Evolutionary conservation across 2,888 invertebrate species (phyloP).

Genomic region (Gerris lacustris): DNA sequence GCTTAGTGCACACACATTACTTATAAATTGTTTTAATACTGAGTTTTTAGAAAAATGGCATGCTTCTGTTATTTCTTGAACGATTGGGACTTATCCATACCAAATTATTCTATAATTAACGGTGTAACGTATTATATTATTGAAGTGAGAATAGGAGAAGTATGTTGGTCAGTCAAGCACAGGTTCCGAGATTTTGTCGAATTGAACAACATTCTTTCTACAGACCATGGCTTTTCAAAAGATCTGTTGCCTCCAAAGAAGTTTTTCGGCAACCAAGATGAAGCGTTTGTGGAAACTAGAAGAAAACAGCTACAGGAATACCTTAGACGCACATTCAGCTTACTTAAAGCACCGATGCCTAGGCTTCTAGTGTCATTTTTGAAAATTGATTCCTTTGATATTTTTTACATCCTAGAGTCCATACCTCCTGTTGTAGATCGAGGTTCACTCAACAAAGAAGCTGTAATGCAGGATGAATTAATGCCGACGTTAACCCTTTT

Average conservation of each 20-base stretch:
- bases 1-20: too few species aligned
- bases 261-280: slow-evolving; percentile 77
- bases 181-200: slow-evolving; percentile 85
- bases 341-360: slow-evolving; percentile 60
- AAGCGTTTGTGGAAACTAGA: slow-evolving; percentile 73
- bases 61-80: slow-evolving; percentile 56
- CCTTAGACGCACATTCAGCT: slow-evolving; percentile 60
- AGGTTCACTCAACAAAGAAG: slow-evolving; percentile 62
- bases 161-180: slow-evolving; percentile 71
- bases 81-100: slow-evolving; percentile 54
- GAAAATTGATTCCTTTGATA: slow-evolving; percentile 79
- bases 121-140: slow-evolving; percentile 60
- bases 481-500: not conserved
- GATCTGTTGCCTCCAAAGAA: slow-evolving; percentile 87
- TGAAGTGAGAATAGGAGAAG: slow-evolving; percentile 52
- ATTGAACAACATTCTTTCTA: slow-evolving; percentile 69
- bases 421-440: slow-evolving; percentile 70
- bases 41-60: slow-evolving; percentile 48
- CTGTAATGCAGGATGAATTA: slow-evolving; percentile 40
- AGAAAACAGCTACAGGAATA: slow-evolving; percentile 69
- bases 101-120: slow-evolving; percentile 50
- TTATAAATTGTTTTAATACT: too few species aligned
- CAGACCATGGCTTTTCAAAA: slow-evolving; percentile 67
- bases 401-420: slow-evolving; percentile 41
- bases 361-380: slow-evolving; percentile 70